Conservation (phyloP, 2,113 vertebrate species). For the Rynchops niger region DNA sequence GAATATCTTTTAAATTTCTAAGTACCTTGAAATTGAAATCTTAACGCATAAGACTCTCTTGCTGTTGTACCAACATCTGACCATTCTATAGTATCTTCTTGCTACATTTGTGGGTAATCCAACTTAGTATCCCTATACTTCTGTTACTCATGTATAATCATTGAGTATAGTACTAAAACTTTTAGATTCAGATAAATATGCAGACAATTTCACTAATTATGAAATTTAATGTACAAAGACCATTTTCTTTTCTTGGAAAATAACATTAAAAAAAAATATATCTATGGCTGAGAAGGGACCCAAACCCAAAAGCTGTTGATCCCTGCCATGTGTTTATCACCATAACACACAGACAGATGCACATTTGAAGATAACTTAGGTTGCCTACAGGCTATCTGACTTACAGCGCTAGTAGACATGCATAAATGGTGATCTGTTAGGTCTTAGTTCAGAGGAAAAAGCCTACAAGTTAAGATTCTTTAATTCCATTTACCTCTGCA, state of each 20-base stretch:
- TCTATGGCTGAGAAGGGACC: neutral
- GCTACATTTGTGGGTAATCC: neutral
- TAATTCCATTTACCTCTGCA: neutral
- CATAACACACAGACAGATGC: neutral
- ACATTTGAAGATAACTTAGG: neutral
- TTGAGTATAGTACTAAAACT: neutral
- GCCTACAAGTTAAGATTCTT: neutral
- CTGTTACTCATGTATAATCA: neutral
- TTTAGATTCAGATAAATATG: neutral
- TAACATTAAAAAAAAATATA: neutral
- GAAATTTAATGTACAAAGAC: neutral
- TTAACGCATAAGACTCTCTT: conserved; percentile 17
- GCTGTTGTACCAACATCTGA: neutral
- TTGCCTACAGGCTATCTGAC: neutral
- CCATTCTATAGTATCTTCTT: neutral
- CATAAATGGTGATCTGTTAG: neutral
- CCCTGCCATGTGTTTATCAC: neutral
- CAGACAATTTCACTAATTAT: neutral
- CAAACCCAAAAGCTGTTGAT: neutral
- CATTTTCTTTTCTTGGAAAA: neutral
- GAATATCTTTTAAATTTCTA: neutral
- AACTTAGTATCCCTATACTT: neutral
- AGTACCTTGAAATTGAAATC: conserved; percentile 54
- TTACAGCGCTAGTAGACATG: neutral
- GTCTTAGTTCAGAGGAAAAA: neutral